Conservation (phyloP, 2,888 invertebrate genomes). For the Alloplasta piceator region DNA sequence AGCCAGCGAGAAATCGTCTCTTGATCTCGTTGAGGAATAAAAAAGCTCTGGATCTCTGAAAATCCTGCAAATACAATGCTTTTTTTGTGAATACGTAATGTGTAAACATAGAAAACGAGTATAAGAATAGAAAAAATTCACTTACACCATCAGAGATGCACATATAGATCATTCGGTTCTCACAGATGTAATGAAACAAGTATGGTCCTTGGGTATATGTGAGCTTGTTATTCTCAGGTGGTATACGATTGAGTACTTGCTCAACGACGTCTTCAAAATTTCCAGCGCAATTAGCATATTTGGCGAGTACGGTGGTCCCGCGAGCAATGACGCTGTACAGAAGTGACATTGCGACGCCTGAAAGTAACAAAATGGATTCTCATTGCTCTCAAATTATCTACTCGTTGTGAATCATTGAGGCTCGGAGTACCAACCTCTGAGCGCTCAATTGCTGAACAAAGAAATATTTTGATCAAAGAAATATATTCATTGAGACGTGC, state of each 20-base stretch:
- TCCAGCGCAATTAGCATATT: conserved; percentile 96
- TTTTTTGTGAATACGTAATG: conserved; percentile 3
- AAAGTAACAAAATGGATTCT: conserved; percentile 1
- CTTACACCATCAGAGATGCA: conserved; percentile 97
- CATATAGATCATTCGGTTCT: conserved; percentile 94
- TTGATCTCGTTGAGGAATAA: conserved; percentile 95
- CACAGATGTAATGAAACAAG: conserved; percentile 95
- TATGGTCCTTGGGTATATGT: conserved; percentile 97
- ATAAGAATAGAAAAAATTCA: conserved; percentile 75
- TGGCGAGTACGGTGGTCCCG: conserved; percentile 93
- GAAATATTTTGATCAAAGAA: neutral
- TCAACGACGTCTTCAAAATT: conserved; percentile 98
- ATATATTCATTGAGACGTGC: neutral
- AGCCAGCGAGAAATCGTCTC: conserved; percentile 92
- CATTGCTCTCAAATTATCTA: neutral
- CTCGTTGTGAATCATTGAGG: neutral
- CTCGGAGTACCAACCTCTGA: neutral
- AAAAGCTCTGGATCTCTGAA: conserved; percentile 96
- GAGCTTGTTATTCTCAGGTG: conserved; percentile 94
- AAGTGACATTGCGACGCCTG: conserved; percentile 89
- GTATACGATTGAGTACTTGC: conserved; percentile 94
- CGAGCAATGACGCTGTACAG: conserved; percentile 95
- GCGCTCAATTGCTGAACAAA: neutral
- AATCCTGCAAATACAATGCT: conserved; percentile 88
- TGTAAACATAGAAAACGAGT: neutral